Conservation (phyloP, 2,797 vertebrate species). For the Hylomyscus alleni region DNA sequence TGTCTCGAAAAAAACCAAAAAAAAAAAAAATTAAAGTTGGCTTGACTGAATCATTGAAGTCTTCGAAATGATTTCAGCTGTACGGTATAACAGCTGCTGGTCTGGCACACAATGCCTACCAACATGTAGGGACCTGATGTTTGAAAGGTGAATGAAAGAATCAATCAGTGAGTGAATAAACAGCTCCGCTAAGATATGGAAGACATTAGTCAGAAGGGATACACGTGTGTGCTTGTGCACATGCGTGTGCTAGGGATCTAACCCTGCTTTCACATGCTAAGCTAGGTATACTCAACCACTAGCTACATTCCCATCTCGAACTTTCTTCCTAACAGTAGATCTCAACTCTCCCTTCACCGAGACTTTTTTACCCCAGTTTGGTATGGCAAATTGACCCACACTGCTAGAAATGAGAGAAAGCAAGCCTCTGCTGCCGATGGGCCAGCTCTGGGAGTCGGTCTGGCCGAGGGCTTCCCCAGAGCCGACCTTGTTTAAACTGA, state of each 20-base stretch:
- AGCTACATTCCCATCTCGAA: not conserved
- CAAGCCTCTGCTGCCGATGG: constrained; percentile 68
- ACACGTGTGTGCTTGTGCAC: not conserved
- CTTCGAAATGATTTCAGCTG: not conserved
- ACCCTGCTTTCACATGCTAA: not conserved
- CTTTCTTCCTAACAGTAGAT: not conserved
- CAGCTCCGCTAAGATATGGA: not conserved
- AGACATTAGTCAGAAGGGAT: constrained; percentile 31
- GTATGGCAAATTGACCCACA: not conserved
- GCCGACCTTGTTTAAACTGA: constrained; percentile 71
- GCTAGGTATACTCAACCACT: not conserved
- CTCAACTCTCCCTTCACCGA: not conserved
- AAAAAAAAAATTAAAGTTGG: not conserved
- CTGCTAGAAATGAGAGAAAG: constrained; percentile 63
- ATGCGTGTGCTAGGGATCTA: too few relatives aligned
- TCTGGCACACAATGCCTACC: not conserved
- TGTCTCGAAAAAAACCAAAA: too few relatives aligned
- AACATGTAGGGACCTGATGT: not conserved
- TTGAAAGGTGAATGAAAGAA: constrained; percentile 26
- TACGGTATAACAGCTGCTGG: not conserved
- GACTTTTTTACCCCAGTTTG: not conserved
- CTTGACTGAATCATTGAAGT: not conserved
- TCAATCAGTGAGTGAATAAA: not conserved
- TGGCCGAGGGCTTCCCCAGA: constrained; percentile 59
- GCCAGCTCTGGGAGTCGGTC: constrained; percentile 75